These are phyloP conservation scores for Scrobipalpa costella DNA, from an alignment of 2,888 invertebrate genomes.

Conservation along the genomic window DNA sequence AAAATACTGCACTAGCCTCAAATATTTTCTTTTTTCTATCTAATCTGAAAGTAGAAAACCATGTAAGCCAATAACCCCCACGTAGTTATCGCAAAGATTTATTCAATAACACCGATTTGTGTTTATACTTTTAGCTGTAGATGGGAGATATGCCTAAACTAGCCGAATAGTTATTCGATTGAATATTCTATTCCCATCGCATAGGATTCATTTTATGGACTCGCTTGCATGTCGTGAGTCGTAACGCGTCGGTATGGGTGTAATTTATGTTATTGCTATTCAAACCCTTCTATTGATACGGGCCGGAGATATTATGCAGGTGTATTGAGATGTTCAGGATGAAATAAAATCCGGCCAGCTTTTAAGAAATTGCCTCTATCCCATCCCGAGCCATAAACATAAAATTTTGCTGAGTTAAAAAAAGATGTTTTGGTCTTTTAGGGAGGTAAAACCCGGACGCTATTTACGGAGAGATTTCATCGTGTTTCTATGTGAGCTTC, in stretches of 20 bases:
- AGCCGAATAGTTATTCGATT: slow-evolving; percentile 13
- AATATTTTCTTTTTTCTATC: neutral
- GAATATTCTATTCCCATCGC: slow-evolving; percentile 24
- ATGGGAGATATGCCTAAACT: slow-evolving; percentile 24
- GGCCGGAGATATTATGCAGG: slow-evolving; percentile 34
- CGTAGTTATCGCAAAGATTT: slow-evolving; percentile 29
- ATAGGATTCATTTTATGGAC: slow-evolving; percentile 29
- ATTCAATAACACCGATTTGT: slow-evolving; percentile 38
- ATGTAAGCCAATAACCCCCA: neutral
- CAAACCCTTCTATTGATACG: slow-evolving; percentile 36
- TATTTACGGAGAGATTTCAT: neutral
- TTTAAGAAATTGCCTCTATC: slow-evolving; percentile 39
- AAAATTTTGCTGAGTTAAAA: slow-evolving; percentile 28
- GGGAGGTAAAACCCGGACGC: neutral
- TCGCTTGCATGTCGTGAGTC: slow-evolving; percentile 23
- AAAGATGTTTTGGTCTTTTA: slow-evolving; percentile 21
- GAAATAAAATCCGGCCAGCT: slow-evolving; percentile 36
- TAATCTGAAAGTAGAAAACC: slow-evolving; percentile 1
- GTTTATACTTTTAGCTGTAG: slow-evolving; percentile 35
- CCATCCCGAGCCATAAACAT: slow-evolving; percentile 31
- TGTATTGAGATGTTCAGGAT: slow-evolving; percentile 38
- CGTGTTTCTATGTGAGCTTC: neutral
- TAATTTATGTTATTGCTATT: slow-evolving; percentile 36
- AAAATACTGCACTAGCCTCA: neutral
- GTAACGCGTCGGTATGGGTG: slow-evolving; percentile 10